Evolutionary conservation across 2,797 vertebrate species (phyloP).

Genomic region (Anabas testudineus): DNA sequence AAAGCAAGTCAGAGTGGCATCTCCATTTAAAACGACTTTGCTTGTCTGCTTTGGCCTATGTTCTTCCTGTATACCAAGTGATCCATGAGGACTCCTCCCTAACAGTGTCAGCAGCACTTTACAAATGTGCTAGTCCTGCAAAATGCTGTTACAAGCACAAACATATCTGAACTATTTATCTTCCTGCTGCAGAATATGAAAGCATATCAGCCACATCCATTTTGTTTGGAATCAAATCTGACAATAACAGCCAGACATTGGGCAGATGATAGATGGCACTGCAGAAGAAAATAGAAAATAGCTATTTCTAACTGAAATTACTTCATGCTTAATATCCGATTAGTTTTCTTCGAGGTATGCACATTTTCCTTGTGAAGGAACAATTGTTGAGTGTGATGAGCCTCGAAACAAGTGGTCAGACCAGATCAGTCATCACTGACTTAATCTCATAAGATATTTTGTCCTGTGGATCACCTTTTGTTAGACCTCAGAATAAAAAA

Average conservation of each 20-base stretch:
- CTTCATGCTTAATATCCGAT: constrained; percentile 75
- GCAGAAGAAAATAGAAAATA: constrained; percentile 60
- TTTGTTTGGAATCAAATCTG: constrained; percentile 74
- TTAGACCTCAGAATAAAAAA: constrained; percentile 18
- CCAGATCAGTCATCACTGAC: constrained; percentile 32
- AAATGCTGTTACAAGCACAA: constrained; percentile 84
- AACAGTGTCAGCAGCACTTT: constrained; percentile 70
- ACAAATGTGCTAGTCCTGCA: constrained; percentile 76
- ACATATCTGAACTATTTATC: constrained; percentile 85
- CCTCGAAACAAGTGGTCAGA: constrained; percentile 60
- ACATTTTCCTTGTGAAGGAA: constrained; percentile 51
- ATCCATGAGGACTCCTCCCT: constrained; percentile 68
- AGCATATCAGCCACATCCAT: constrained; percentile 74
- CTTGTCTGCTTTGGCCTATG: constrained; percentile 23
- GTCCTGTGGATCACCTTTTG: constrained; percentile 24
- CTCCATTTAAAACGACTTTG: constrained; percentile 57
- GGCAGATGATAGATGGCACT: constrained; percentile 68
- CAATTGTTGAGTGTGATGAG: constrained; percentile 57
- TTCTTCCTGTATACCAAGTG: constrained; percentile 56
- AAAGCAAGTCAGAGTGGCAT: constrained; percentile 48
- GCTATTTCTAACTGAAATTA: constrained; percentile 71
- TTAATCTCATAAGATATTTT: constrained; percentile 37
- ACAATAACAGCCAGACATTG: constrained; percentile 63
- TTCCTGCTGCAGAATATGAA: constrained; percentile 76
- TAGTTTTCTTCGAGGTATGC: constrained; percentile 65